phyloP scores from a whole-genome alignment of 2,113 vertebrate species.

The Misgurnus anguillicaudatus region DNA sequence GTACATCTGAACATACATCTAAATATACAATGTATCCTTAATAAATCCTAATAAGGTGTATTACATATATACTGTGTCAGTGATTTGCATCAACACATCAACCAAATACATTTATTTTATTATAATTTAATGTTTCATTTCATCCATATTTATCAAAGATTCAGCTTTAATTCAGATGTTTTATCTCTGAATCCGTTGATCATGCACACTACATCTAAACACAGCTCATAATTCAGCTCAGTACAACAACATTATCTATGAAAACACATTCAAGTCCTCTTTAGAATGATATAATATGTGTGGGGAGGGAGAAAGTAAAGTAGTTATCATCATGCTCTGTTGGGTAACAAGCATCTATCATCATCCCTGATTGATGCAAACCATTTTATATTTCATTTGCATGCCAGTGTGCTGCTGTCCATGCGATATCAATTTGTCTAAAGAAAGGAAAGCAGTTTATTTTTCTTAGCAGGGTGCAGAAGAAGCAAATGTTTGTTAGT shows the following conservation, averaged over 20 bases:
- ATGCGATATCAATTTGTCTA: conserved; percentile 18
- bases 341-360: conserved; percentile 44
- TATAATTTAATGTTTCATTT: neutral
- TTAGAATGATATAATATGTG: conserved; percentile 30
- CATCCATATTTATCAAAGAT: conserved; percentile 6
- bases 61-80: no score
- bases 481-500: neutral
- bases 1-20: conserved; percentile 46
- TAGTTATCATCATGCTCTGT: conserved; percentile 35
- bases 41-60: no score
- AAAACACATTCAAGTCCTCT: neutral
- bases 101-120: neutral
- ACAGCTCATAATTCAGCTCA: conserved; percentile 10
- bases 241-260: neutral
- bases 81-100: no score
- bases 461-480: neutral
- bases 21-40: neutral
- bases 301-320: conserved; percentile 35
- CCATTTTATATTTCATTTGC: conserved; percentile 31
- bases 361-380: conserved; percentile 10
- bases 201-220: neutral
- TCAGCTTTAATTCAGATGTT: neutral
- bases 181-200: neutral
- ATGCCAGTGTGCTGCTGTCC: neutral
- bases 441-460: conserved; percentile 12